These are phyloP conservation scores for Ormyrus nitidulus DNA, from an alignment of 2,888 invertebrate genomes.

Conservation along the genomic window DNA sequence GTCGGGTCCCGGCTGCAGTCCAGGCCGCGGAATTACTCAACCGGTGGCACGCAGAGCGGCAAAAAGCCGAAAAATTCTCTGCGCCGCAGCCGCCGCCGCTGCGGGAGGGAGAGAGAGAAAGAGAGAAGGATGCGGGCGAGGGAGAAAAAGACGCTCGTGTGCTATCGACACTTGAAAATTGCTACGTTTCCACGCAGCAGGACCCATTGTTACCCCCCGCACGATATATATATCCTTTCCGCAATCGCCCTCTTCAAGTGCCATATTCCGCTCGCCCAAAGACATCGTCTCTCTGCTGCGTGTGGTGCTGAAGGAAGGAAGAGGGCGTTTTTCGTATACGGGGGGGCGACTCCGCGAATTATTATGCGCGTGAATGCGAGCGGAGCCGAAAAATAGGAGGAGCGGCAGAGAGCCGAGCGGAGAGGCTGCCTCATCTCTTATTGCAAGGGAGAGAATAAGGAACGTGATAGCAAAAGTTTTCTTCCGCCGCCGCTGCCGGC, in stretches of 20 bases:
- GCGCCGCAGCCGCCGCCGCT: conserved; percentile 45
- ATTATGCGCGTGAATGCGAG: conserved; percentile 24
- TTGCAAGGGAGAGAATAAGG: conserved; percentile 21
- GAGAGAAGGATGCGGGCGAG: conserved; percentile 53
- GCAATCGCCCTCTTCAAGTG: conserved; percentile 42
- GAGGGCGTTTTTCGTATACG: conserved; percentile 32
- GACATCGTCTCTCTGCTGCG: too few relatives aligned
- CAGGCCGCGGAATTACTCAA: conserved; percentile 44
- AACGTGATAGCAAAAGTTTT: conserved; percentile 48
- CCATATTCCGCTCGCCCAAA: neutral
- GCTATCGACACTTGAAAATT: conserved; percentile 73
- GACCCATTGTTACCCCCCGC: conserved; percentile 44
- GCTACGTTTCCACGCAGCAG: conserved; percentile 61
- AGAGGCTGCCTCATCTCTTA: conserved; percentile 29
- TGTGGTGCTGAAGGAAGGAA: conserved; percentile 8
- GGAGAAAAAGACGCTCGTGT: conserved; percentile 6
- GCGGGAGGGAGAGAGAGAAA: conserved; percentile 29
- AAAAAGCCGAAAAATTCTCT: conserved; percentile 7
- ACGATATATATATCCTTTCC: conserved; percentile 39
- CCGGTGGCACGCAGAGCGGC: neutral
- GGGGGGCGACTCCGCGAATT: conserved; percentile 27
- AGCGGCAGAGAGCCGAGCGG: conserved; percentile 2
- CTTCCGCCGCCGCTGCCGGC: conserved; percentile 4
- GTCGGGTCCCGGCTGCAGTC: neutral
- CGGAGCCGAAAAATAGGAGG: conserved; percentile 33